A percentile compares a stretch with the other conserved stretches of the same genome.
Evolutionary conservation across 2,113 vertebrate genomes (phyloP).

Genomic region (Nyctereutes procyonoides): DNA sequence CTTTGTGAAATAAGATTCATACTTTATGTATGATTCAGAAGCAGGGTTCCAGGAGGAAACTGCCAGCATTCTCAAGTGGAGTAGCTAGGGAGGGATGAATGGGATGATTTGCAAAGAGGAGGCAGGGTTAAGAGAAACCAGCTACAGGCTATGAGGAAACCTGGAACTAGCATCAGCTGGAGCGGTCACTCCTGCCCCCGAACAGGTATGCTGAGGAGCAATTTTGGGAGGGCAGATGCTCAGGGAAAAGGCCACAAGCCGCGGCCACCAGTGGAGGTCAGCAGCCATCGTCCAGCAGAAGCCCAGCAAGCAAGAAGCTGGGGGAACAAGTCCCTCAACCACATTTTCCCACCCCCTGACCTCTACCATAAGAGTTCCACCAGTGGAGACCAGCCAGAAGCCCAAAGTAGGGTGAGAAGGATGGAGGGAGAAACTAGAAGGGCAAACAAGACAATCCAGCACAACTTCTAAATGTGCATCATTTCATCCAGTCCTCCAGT

Average conservation of each 20-base stretch:
- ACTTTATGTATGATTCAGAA: neutral
- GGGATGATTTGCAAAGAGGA: neutral
- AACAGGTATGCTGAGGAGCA: neutral
- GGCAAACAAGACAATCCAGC: neutral
- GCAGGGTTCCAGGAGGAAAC: neutral
- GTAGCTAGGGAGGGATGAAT: neutral
- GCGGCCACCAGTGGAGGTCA: neutral
- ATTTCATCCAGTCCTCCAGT: neutral
- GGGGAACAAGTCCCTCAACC: neutral
- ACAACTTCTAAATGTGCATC: neutral
- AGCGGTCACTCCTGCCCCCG: neutral
- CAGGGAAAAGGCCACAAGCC: neutral
- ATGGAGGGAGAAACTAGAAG: neutral
- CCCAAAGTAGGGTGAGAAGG: neutral
- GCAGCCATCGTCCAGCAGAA: neutral
- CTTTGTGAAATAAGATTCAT: neutral
- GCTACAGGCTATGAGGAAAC: neutral
- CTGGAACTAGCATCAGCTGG: neutral
- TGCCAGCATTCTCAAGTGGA: neutral
- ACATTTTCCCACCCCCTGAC: neutral
- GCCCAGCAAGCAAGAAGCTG: neutral
- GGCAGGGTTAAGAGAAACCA: neutral
- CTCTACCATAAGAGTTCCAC: neutral
- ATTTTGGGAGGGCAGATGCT: neutral
- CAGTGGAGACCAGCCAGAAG: neutral